These are phyloP conservation scores for Channa striata DNA, from an alignment of 2,797 vertebrate species.

Conservation along the genomic window DNA sequence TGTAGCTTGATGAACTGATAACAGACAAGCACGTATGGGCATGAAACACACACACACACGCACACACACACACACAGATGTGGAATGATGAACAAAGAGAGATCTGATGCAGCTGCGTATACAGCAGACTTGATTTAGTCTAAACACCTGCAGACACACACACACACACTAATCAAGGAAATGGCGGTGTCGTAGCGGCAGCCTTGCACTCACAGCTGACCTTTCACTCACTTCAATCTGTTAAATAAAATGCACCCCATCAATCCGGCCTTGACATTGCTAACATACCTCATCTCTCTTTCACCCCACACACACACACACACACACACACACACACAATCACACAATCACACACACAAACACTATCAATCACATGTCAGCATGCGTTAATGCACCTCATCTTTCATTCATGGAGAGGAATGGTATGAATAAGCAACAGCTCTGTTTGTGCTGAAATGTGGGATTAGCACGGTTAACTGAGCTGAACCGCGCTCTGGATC, in stretches of 20 bases:
- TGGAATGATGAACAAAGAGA: slow-evolving; percentile 41
- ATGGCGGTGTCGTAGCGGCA: slow-evolving; percentile 44
- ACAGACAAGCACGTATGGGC: slow-evolving; percentile 63
- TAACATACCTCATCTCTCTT: slow-evolving; percentile 51
- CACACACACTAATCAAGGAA: slow-evolving; percentile 68
- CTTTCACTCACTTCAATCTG: slow-evolving; percentile 77
- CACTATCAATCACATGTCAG: slow-evolving; percentile 55
- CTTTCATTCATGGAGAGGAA: slow-evolving; percentile 68
- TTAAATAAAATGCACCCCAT: slow-evolving; percentile 77
- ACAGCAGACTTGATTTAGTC: slow-evolving; percentile 54
- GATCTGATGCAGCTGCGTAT: slow-evolving; percentile 52
- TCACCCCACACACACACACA: slow-evolving; percentile 17
- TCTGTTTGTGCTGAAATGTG: slow-evolving; percentile 37
- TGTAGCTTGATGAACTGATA: slow-evolving; percentile 71
- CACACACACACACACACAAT: slow-evolving; percentile 36
- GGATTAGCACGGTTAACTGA: slow-evolving; percentile 39
- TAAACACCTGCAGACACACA: slow-evolving; percentile 50
- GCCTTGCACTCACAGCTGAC: slow-evolving; percentile 63
- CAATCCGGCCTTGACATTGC: slow-evolving; percentile 61
- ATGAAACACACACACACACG: slow-evolving; percentile 39
- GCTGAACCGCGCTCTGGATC: background rate
- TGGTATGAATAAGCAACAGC: slow-evolving; percentile 45
- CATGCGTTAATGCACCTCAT: slow-evolving; percentile 64
- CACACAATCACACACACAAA: slow-evolving; percentile 35
- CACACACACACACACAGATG: slow-evolving; percentile 38